These are phyloP conservation scores for Cerceris rybyensis DNA, from an alignment of 2,888 invertebrate species.

Conservation along the genomic window DNA sequence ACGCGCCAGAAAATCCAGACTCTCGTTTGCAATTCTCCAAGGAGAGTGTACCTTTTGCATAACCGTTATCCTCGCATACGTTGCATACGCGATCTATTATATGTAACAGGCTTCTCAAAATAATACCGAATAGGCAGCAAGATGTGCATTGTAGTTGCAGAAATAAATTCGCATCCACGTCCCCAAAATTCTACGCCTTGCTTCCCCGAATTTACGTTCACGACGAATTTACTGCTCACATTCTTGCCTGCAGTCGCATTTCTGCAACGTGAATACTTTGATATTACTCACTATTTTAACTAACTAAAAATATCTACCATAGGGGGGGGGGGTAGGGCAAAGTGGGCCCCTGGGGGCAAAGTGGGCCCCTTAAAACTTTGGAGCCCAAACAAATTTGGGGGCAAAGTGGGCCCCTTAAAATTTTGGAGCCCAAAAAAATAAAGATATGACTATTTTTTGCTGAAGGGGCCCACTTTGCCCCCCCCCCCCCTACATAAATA, in stretches of 20 bases:
- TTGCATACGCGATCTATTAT: neutral
- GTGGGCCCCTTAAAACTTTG: no score
- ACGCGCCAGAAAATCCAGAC: constrained; percentile 48
- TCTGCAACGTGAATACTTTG: neutral
- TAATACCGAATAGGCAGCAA: constrained; percentile 51
- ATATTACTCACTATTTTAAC: no score
- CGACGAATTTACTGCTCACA: neutral
- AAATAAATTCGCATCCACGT: constrained; percentile 43
- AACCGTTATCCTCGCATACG: constrained; percentile 44
- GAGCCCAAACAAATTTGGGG: no score
- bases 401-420: no score
- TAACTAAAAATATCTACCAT: no score
- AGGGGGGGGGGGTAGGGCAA: no score
- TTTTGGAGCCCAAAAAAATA: no score
- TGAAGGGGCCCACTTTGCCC: no score
- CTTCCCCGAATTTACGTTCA: constrained; percentile 32
- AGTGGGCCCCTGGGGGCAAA: no score
- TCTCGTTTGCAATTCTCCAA: constrained; percentile 55
- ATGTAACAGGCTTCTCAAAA: constrained; percentile 30
- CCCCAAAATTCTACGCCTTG: constrained; percentile 19
- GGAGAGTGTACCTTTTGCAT: constrained; percentile 49
- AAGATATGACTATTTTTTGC: no score
- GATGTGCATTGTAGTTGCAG: constrained; percentile 51
- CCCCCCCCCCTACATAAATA: no score
- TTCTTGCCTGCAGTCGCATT: neutral